Conservation (phyloP, 2,797 vertebrate genomes). For the Malurus leucopterus region DNA sequence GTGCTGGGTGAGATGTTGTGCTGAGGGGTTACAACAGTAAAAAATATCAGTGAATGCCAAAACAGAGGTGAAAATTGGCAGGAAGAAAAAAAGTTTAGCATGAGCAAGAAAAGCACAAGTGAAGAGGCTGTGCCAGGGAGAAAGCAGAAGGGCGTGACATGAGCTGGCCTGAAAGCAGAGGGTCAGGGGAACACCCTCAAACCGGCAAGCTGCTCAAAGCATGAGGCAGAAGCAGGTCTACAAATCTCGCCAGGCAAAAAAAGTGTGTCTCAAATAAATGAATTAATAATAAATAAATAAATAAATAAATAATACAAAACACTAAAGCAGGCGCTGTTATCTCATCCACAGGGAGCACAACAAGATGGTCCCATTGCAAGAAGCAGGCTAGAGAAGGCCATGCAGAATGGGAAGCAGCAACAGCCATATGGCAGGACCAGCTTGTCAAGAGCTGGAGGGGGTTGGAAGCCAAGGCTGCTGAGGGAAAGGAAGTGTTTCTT, state of each 20-base stretch:
- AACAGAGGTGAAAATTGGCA: neutral
- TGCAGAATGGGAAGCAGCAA: neutral
- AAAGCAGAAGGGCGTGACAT: neutral
- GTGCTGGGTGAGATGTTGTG: neutral
- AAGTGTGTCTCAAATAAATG: rapidly evolving
- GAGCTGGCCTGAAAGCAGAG: neutral
- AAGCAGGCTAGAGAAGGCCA: neutral
- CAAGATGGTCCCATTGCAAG: neutral
- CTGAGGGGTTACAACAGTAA: neutral
- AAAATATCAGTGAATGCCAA: neutral
- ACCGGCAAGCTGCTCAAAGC: neutral
- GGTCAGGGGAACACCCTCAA: neutral
- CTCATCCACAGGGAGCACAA: neutral
- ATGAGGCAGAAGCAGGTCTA: neutral
- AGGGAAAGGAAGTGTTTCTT: neutral
- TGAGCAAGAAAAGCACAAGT: neutral
- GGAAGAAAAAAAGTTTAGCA: neutral
- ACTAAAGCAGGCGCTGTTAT: neutral
- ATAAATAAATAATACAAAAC: neutral
- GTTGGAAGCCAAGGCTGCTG: neutral
- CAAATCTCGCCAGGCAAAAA: neutral
- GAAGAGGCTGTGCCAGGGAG: neutral
- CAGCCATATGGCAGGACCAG: neutral
- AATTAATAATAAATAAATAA: too few species aligned
- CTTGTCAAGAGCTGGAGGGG: neutral